Base-by-base conservation (phyloP, 1,140 invertebrate genomes). In the Drosophila murphyi region DNA sequence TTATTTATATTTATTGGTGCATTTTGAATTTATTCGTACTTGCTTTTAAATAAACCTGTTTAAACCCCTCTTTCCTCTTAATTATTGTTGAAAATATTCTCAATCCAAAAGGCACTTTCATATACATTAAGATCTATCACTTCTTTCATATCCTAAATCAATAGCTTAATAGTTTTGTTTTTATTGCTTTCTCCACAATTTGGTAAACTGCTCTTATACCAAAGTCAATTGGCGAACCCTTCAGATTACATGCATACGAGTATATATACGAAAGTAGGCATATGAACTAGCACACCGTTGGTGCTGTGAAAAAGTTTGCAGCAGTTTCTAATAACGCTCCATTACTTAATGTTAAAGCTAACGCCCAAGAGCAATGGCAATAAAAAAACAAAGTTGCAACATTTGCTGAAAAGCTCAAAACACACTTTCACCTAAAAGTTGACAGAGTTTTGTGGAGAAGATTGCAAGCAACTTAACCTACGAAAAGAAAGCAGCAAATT, bases 371-470 rank as follows among this genome's bases (percentile, higher is more conserved):
- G 79, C 74, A 73, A 80, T 77, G 55, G 39, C 67, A 71, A 82
- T 72, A 78, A 72, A 80, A 76, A 70, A 64, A 55, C 35, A 85
- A 83, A 85, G 51, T 87, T 75, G 67, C 60, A 71, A 61, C 72
- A 71, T 64, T 75, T 70, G 68, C 83, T 87, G 64, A 69, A 73
- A 88, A 68, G 68, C 68, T 82, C 75, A 64, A 73, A 62, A 63
- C 56, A 78, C 76, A 88, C 83, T 87, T 88, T 87, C 83, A 82
- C 82, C 82, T 67, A 88, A 88, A 88, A 87, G 79, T 87, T 88
- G 64, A 88, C 79, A 77, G 72, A 82, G 72, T 74, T 77, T 51
- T 63, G 20, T 47, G 45, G 35, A 52, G 60, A 61, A 60, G 77
- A 80, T 78, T 82, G 80, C 79, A 82, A 64, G 72, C 52, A 70